These are phyloP conservation scores for Epizoanthus ramosus DNA, from an alignment of 92 coral and sea anemone genomes.

Conservation along the genomic window DNA sequence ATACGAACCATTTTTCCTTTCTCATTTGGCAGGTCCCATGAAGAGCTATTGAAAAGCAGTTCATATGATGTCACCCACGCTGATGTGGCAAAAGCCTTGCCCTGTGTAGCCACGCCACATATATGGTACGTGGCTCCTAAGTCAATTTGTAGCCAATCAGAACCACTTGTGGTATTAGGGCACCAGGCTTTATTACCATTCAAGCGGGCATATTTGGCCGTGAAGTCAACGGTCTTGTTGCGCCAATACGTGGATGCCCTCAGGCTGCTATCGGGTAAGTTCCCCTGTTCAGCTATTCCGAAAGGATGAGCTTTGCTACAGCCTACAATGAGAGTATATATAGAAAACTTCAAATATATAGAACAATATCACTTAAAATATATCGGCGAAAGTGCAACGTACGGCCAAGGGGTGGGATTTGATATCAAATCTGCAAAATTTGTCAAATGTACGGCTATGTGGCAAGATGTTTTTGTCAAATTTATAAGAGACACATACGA, in stretches of 20 bases:
- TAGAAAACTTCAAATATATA: not conserved
- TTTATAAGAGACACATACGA: too few species aligned
- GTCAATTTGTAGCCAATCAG: constrained; percentile 64
- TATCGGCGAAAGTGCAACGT: too few species aligned
- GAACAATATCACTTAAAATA: not conserved
- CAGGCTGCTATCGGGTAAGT: constrained; percentile 33
- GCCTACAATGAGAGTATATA: constrained; percentile 6
- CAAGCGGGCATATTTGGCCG: constrained; percentile 71
- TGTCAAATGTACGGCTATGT: too few species aligned
- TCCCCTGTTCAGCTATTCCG: constrained; percentile 40
- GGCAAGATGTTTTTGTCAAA: too few species aligned
- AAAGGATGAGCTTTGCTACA: constrained; percentile 37
- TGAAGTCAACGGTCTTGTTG: constrained; percentile 30
- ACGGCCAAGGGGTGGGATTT: too few species aligned
- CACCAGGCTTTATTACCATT: constrained; percentile 72
- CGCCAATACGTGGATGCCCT: constrained; percentile 51
- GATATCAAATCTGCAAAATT: too few species aligned
- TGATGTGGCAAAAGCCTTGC: constrained; percentile 35
- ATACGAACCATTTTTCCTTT: constrained; percentile 18
- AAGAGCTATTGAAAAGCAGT: constrained; percentile 41
- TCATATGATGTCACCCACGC: constrained; percentile 58
- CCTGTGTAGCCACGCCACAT: constrained; percentile 77
- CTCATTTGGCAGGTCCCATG: constrained; percentile 29
- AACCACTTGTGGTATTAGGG: constrained; percentile 23
- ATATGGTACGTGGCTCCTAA: constrained; percentile 55